Base-by-base conservation (phyloP, 2,113 vertebrate species). In the Conger conger region DNA sequence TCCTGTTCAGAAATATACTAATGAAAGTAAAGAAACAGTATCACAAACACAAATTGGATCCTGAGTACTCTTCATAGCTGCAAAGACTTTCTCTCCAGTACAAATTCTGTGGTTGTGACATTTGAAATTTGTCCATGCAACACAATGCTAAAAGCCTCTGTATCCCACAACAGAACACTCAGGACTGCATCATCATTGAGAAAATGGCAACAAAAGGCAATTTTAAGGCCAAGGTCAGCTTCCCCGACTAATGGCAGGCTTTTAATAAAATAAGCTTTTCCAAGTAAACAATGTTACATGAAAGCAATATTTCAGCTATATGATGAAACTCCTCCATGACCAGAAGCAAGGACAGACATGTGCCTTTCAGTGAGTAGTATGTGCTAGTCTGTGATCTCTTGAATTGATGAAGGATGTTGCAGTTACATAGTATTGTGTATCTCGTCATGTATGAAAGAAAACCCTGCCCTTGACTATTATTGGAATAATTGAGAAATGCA, bases 261-360 rank as follows among this genome's bases (percentile, higher is more conserved):
- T 80, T 84, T 17, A 60, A 63, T 80, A 33, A 84, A 80, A 83
- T 18, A 84, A 27, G 38, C 40, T 40, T 63, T 17, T n/a, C 18
- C 40, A 80, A 42, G 76, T 30, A 60, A 57, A 79, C 83, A 33
- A 15, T 30, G 63, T 80, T 79, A 40, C 77, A 79, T 80, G 36
- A n/a, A 83, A 37, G 76, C 76, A 38, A 57, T 79, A 60, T 78
- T 60, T 35, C 11, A 60, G 18, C 27, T n/a, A 84, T 79, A 60
- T 79, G 76, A 53, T 40, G 76, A 50, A 84, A 40, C 83, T 84
- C 76, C 20, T 36, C 27, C 45, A 54, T 42, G 40, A 42, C 45
- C 45, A 50, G 45, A 15, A 7, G 45, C 45, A 50, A 50, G 45
- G 45, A 50, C 45, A 50, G 45, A 50, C 45, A 50, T 50, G 45